Conservation (phyloP, 2,113 vertebrate species). For the Rutilus rutilus region DNA sequence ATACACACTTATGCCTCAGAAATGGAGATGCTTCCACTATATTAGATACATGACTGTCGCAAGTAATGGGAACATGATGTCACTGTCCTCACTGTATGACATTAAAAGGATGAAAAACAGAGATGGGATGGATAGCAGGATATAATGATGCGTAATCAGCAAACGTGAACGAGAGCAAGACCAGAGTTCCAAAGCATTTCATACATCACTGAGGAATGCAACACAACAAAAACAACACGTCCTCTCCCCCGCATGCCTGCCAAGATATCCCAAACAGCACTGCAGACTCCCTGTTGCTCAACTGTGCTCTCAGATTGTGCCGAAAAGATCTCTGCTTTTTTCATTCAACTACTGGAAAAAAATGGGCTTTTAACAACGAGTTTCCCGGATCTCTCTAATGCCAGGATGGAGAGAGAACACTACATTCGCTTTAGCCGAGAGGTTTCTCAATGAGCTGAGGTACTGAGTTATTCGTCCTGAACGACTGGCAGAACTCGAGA, state of each 20-base stretch:
- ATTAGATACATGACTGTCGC: not conserved
- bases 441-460: conserved; percentile 38
- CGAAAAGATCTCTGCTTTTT: conserved; percentile 35
- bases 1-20: not conserved
- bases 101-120: conserved; percentile 1
- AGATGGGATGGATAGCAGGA: not conserved
- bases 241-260: conserved; percentile 62
- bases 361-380: not conserved
- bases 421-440: conserved; percentile 10
- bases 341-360: conserved; percentile 1
- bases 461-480: conserved; percentile 13
- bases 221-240: conserved; percentile 69
- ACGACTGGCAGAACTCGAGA: conserved; percentile 3
- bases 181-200: conserved; percentile 47
- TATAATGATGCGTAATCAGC: not conserved
- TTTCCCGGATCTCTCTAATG: not conserved
- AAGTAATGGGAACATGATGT: not conserved
- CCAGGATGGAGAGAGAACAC: conserved; percentile 3
- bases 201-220: conserved; percentile 71
- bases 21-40: not conserved
- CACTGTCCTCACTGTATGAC: not conserved
- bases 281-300: conserved; percentile 40
- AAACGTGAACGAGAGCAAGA: conserved; percentile 29
- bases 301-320: conserved; percentile 37
- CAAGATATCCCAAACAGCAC: conserved; percentile 57